These are phyloP conservation scores for Notarius quadriscutis DNA, from an alignment of 2,113 vertebrate species.

Conservation along the genomic window DNA sequence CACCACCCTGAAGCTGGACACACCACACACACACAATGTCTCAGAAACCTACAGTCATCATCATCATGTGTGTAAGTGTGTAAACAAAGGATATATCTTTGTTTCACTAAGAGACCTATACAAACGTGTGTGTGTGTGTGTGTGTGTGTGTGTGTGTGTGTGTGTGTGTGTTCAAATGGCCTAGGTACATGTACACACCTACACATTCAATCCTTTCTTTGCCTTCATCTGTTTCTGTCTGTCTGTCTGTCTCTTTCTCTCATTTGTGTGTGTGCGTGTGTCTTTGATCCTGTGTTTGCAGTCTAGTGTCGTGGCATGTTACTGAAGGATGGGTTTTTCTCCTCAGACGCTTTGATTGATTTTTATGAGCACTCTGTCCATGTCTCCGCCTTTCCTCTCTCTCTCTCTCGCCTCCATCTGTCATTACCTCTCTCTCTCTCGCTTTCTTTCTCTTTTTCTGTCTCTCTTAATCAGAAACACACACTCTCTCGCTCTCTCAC, in stretches of 20 bases:
- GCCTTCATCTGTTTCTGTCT: neutral
- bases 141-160: neutral
- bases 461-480: constrained; percentile 9
- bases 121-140: neutral
- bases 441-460: neutral
- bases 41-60: neutral
- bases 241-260: neutral
- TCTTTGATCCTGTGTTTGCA: constrained; percentile 26
- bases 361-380: constrained; percentile 46
- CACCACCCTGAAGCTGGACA: constrained; percentile 26
- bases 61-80: constrained; percentile 27
- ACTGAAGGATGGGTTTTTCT: constrained; percentile 48
- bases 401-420: constrained; percentile 2
- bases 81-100: constrained; percentile 3
- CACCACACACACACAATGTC: neutral
- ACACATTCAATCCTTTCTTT: neutral
- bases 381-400: constrained; percentile 20
- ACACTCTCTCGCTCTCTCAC: no score
- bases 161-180: neutral
- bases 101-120: neutral
- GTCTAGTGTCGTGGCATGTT: constrained; percentile 28
- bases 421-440: constrained; percentile 15
- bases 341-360: constrained; percentile 50
- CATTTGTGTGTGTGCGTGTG: neutral
- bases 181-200: constrained; percentile 1